Percentiles rank a stretch among this genome's conserved stretches.
Conservation (phyloP, 2,888 invertebrate species). For the Bhutanitis thaidina region DNA sequence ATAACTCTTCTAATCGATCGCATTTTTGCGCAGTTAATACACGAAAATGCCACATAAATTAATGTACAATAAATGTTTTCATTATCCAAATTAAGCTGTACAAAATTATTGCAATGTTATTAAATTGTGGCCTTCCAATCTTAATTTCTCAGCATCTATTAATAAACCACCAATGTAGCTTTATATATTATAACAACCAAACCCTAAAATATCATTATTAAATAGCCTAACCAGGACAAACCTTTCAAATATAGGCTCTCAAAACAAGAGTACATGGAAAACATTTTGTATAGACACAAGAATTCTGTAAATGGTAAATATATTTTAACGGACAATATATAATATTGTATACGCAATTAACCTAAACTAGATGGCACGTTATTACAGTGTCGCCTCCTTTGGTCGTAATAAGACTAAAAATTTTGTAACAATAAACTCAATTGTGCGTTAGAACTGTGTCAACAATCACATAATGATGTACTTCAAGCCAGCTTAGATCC, state of each 20-base stretch:
- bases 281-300: constrained; percentile 80
- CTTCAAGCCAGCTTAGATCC: background rate
- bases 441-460: constrained; percentile 70
- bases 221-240: constrained; percentile 51
- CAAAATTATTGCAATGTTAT: constrained; percentile 62
- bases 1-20: too few relatives aligned
- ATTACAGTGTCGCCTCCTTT: constrained; percentile 76
- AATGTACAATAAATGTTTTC: constrained; percentile 34
- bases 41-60: constrained; percentile 66
- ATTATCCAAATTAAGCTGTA: constrained; percentile 60
- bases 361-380: constrained; percentile 81
- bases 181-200: constrained; percentile 36
- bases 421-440: constrained; percentile 62
- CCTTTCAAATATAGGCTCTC: constrained; percentile 77
- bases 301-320: constrained; percentile 81
- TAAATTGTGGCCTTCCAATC: constrained; percentile 23
- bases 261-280: constrained; percentile 81
- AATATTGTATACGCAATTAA: constrained; percentile 81
- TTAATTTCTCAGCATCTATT: constrained; percentile 22
- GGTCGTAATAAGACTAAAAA: constrained; percentile 60
- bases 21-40: constrained; percentile 25
- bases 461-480: constrained; percentile 43
- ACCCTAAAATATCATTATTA: constrained; percentile 38
- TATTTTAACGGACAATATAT: constrained; percentile 81
- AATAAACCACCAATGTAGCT: constrained; percentile 27